A percentile compares a stretch with the other conserved stretches of the same genome.
These are phyloP conservation scores for Ips typographus DNA, from an alignment of 1,140 invertebrate species.

Conservation along the genomic window DNA sequence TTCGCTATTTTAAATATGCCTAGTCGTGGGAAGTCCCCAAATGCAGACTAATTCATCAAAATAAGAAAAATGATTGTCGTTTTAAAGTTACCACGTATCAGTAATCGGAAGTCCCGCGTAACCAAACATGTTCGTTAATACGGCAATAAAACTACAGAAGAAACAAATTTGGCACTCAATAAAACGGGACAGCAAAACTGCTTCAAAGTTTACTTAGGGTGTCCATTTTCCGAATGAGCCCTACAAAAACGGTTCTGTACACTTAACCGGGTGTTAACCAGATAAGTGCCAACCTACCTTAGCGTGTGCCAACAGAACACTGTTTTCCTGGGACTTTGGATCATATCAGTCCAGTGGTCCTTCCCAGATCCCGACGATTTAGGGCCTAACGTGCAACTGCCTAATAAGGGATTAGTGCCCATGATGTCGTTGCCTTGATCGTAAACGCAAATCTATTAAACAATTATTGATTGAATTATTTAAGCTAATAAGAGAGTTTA, in stretches of 20 bases:
- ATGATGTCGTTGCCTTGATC: conserved; percentile 65
- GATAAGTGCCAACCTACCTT: conserved; percentile 53
- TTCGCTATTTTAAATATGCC: too few species aligned
- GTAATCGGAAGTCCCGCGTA: background rate
- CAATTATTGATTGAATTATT: background rate
- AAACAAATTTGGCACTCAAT: too few species aligned
- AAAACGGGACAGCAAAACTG: too few species aligned
- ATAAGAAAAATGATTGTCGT: too few species aligned
- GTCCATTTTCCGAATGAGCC: conserved; percentile 4
- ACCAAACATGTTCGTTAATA: background rate
- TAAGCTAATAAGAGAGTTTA: background rate
- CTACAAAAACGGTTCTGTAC: background rate
- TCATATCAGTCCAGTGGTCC: conserved; percentile 81
- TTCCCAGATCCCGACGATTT: conserved; percentile 62
- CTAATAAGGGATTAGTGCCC: conserved; percentile 68
- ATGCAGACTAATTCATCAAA: too few species aligned
- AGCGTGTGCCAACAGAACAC: conserved; percentile 84
- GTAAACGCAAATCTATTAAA: conserved; percentile 59
- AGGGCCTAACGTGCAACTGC: conserved; percentile 70
- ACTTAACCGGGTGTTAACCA: background rate
- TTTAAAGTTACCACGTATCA: too few species aligned
- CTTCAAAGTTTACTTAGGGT: background rate
- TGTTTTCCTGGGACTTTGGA: conserved; percentile 75
- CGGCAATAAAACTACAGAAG: background rate
- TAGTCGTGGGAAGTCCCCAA: too few species aligned